Evolutionary conservation across 2,113 vertebrate genomes (phyloP), one percentile per base, ranked within the genome.

Genomic region (Petaurus breviceps): DNA sequence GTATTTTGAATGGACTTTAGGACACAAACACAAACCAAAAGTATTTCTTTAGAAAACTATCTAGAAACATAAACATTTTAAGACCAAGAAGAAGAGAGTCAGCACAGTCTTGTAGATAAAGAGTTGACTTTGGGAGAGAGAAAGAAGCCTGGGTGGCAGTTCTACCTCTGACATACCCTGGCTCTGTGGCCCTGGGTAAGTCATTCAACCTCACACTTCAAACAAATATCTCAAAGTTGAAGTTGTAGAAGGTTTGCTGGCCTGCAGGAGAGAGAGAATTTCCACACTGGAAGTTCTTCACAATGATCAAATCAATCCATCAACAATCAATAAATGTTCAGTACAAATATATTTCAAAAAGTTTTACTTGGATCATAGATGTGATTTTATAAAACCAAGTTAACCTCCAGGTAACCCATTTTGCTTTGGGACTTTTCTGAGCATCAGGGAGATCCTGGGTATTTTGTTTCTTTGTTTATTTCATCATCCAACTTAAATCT

Each of bases 31-130:
- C 14, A 52, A 96, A 97, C 89, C 61, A 89, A 96, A 98, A 95
- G 11, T 97, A 84, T 98, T 89, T 96, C 96, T 96, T 94, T 46
- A 98, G 96, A 93, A 98, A 96, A 90, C 94, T 7, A 91, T 95
- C 97, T 97, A 97, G 94, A 95, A 91, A 93, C 98, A 98, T 98
- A 98, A 99, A 98, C 94, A 96, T 97, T 98, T 98, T 46, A 91
- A 97, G 97, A 96, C 52, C 23, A 54, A 54, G 53, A 54, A 54
- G 11, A 10, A 55, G 1, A 28, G 55, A 31, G 55, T 7, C 26
- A 31, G 26, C 26, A 28, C 8, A 28, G 55, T 11, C 55, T 28
- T 25, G 9, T 28, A 28, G 55, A 61, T 6, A 61, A 31, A 28
- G 28, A 11, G 25, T 6, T 61, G 55, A 61, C 26, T 61, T 61